Evolutionary conservation across 64 coral and sea anemone species (phyloP), one percentile per base, ranked within the genome.

Genomic region (Actinia equina): DNA sequence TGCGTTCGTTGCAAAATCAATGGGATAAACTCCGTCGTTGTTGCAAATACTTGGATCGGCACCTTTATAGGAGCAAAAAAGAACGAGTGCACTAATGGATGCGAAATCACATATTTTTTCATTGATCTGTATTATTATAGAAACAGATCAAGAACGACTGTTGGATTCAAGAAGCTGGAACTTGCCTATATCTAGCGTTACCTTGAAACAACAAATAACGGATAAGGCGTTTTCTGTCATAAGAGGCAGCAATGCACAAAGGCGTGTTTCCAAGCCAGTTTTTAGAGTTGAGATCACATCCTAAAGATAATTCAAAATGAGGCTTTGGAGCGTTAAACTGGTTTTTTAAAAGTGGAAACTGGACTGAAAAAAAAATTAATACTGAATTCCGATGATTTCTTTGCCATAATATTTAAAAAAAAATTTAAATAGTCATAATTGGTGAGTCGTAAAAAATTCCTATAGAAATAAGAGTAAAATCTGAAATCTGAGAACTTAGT

Each of bases 181-280:
- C 7, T n/a, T 37, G 41, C 20, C 43, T 12, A 42, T 45, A 7
- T 18, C 43, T 67, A 62, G 15, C 16, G 22, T 43, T 88, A 95
- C 94, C 94, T 89, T 89, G 62, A 44, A 83, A 82, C 22, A 95
- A 61, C 17, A 95, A 83, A 82, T 89, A 89, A 22, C 83, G 87
- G 54, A 95, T 83, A 77, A 95, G 64, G 61, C 71, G 87, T 74
- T 71, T 79, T 74, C 92, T 95, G 45, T 89, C 94, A 79, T 88
- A 92, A 55, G 94, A 92, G 16, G 94, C 94, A 83, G 94, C 94
- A 25, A 95, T 89, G 42, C 46, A 86, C 16, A 95, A 55, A 17
- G 94, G 94, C 26, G 94, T 95, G 86, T 92, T 95, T 64, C 94
- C 94, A 77, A 89, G 76, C 94, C 94, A 95, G 55, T 95, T 95